These are phyloP conservation scores for Callitettix versicolor DNA, from an alignment of 1,140 invertebrate species.

Conservation along the genomic window DNA sequence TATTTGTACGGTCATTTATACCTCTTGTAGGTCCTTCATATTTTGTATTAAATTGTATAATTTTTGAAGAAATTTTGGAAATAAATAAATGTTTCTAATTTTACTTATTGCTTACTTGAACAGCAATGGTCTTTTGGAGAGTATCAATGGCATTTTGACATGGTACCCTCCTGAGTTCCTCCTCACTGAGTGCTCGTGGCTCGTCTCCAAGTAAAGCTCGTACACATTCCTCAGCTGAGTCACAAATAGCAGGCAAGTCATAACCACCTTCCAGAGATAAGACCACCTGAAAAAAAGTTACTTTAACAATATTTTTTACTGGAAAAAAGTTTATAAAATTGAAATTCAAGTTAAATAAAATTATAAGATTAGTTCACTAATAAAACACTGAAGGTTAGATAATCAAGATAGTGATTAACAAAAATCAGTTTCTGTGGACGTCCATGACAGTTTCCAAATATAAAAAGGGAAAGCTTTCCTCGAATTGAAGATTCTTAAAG, in stretches of 20 bases:
- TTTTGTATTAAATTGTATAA: no score
- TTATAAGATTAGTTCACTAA: slow-evolving; percentile 9
- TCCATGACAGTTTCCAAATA: no score
- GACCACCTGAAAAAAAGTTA: slow-evolving; percentile 43
- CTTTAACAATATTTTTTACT: no score
- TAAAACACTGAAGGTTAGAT: not conserved
- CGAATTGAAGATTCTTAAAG: no score
- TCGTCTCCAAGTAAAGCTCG: slow-evolving; percentile 81
- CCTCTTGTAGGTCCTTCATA: no score
- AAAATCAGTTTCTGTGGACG: no score
- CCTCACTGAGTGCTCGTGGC: slow-evolving; percentile 56
- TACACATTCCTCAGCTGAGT: slow-evolving; percentile 94
- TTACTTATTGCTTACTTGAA: slow-evolving; percentile 70
- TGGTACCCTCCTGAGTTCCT: slow-evolving; percentile 67
- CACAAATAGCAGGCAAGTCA: slow-evolving; percentile 90
- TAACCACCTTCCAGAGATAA: slow-evolving; percentile 92
- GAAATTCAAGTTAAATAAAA: not conserved
- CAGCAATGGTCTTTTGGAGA: slow-evolving; percentile 75
- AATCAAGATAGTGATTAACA: no score
- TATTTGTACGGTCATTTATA: no score
- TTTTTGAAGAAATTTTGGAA: no score
- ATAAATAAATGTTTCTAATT: no score
- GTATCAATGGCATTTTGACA: slow-evolving; percentile 77
- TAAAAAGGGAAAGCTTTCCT: no score
- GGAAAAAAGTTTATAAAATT: not conserved